Evolutionary conservation across 2,888 invertebrate genomes (phyloP), one percentile per base, ranked within the genome.

Genomic region (Hydriomena furcata): DNA sequence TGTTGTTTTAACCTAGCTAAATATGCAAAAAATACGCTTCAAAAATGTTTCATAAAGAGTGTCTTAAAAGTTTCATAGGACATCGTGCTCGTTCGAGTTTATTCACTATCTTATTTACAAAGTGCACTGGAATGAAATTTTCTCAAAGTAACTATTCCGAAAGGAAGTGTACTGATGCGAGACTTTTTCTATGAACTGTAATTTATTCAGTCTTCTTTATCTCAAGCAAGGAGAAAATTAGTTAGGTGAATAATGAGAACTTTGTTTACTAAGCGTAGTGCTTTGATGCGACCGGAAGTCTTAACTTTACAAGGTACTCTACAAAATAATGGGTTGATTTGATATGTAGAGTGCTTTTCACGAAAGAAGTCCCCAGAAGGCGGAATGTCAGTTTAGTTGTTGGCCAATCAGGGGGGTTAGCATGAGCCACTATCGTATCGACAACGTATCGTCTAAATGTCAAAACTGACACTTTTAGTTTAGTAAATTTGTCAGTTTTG

Each of bases 111-210:
- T 48, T 50, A 46, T 57, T 57, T 50, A 51, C 31, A 50, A 55
- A 65, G 52, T 58, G 52, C 49, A 49, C 17, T 56, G 45, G 30
- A 30, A 60, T 48, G 12, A 48, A 48, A 42, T 55, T 47, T 52
- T 52, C 54, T 35, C 44, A 44, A 55, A 55, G 55, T 47, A 48
- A 35, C 40, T 56, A 36, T 32, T 45, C 47, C 47, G 34, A 41
- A 53, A 50, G 45, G 52, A 52, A 49, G 46, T 53, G 42, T 44
- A 48, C 12, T 57, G 52, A 41, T 51, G 50, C 51, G 48, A 48
- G 31, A 46, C 31, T 47, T 49, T 47, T 43, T 44, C 21, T 52
- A 43, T 25, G 20, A 24, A 25, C 28, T 10, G 21, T 35, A 43
- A 43, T 34, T 45, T 51, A 52, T 42, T 32, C 36, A 17, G 37